Conservation (phyloP, 2,888 invertebrate genomes). For the Leucophenga montana region DNA sequence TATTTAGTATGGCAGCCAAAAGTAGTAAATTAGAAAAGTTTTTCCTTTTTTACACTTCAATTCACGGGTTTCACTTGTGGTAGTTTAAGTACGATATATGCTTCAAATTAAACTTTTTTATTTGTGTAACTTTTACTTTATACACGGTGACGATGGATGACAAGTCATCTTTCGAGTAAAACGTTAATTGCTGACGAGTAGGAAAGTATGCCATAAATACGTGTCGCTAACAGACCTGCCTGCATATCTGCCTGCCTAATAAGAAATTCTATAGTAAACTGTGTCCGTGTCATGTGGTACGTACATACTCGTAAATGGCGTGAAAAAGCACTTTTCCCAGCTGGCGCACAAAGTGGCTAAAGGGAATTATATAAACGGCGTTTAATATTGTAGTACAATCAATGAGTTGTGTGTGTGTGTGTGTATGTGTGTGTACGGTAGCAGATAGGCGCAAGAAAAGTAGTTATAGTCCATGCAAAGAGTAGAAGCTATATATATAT, state of each 20-base stretch:
- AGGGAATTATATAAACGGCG: not conserved
- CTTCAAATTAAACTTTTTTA: constrained; percentile 3
- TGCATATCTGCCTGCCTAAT: constrained; percentile 3
- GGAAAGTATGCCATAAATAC: constrained; percentile 13
- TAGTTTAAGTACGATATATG: not conserved
- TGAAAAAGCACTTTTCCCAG: constrained; percentile 5
- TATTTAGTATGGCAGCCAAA: constrained; percentile 4
- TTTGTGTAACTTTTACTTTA: not conserved
- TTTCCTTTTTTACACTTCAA: too few relatives aligned
- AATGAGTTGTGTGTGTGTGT: too few relatives aligned
- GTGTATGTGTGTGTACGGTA: too few relatives aligned
- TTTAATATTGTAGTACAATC: too few relatives aligned
- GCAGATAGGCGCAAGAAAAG: not conserved
- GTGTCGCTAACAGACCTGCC: constrained; percentile 3
- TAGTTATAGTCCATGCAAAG: not conserved
- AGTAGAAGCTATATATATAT: too few relatives aligned
- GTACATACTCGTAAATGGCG: not conserved
- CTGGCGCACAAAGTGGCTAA: not conserved
- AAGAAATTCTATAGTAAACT: not conserved
- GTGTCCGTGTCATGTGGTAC: not conserved
- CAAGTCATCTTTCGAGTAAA: not conserved
- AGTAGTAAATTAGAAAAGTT: not conserved
- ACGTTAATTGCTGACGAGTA: not conserved
- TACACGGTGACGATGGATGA: not conserved
- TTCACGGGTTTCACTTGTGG: too few relatives aligned